Evolutionary conservation across 2,797 vertebrate genomes (phyloP).

Genomic region (Pelodytes ibericus): DNA sequence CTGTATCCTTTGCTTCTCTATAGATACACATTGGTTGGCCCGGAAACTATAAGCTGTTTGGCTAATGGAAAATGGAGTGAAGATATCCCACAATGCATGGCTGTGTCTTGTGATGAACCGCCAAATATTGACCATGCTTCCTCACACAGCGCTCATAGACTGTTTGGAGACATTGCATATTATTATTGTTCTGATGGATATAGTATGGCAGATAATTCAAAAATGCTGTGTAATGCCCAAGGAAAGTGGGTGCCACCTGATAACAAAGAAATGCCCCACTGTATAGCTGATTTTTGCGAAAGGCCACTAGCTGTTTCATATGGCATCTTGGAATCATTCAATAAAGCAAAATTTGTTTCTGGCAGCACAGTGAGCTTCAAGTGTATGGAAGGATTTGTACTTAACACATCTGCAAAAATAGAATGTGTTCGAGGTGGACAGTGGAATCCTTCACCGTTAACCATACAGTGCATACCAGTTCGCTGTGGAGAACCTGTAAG

Average conservation of each 20-base stretch:
- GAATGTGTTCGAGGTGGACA: slow-evolving; percentile 88
- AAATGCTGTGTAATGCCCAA: slow-evolving; percentile 87
- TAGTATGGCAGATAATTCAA: slow-evolving; percentile 85
- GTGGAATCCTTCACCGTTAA: slow-evolving; percentile 86
- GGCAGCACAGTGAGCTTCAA: slow-evolving; percentile 90
- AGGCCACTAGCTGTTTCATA: slow-evolving; percentile 82
- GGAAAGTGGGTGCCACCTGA: slow-evolving; percentile 89
- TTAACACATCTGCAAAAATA: slow-evolving; percentile 87
- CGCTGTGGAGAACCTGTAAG: slow-evolving; percentile 86
- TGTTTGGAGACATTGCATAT: slow-evolving; percentile 90
- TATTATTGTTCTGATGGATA: slow-evolving; percentile 96
- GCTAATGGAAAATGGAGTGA: slow-evolving; percentile 84
- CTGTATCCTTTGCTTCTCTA: slow-evolving; percentile 30
- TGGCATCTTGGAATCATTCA: slow-evolving; percentile 87
- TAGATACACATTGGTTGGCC: slow-evolving; percentile 90
- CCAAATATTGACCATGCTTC: slow-evolving; percentile 89
- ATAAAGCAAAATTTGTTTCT: slow-evolving; percentile 87
- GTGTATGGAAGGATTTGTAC: slow-evolving; percentile 92
- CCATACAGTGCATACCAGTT: slow-evolving; percentile 87
- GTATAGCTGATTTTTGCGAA: slow-evolving; percentile 93
- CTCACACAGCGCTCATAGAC: slow-evolving; percentile 86
- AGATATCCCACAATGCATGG: slow-evolving; percentile 86
- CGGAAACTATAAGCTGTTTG: slow-evolving; percentile 84
- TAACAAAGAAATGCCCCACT: slow-evolving; percentile 79
- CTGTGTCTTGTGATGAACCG: slow-evolving; percentile 91